Evolutionary conservation across 2,888 invertebrate species (phyloP).

Genomic region (Anaspis maculata): DNA sequence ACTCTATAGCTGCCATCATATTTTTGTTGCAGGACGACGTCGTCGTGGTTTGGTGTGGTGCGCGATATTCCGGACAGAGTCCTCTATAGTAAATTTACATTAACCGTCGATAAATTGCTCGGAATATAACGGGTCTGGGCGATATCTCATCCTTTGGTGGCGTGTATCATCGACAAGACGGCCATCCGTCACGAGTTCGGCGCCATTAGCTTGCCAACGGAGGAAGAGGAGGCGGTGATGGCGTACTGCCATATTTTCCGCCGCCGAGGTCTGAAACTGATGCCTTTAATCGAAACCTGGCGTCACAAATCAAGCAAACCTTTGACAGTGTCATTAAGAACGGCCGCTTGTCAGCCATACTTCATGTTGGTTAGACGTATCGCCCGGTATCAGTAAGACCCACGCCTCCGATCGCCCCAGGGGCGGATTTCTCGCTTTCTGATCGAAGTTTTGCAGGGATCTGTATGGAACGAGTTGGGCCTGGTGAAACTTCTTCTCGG

Average conservation of each 20-base stretch:
- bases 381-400: constrained; percentile 29
- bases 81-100: no score
- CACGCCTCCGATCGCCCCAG: constrained; percentile 21
- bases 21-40: no score
- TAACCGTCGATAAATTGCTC: no score
- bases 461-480: no score
- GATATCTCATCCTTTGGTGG: no score
- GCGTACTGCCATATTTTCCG: constrained; percentile 38
- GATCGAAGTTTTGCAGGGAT: no score
- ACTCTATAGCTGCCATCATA: no score
- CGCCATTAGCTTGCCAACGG: constrained; percentile 16
- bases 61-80: no score
- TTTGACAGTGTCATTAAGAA: constrained; percentile 44
- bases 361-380: constrained; percentile 34
- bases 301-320: constrained; percentile 43
- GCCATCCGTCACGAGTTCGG: constrained; percentile 15
- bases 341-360: constrained; percentile 41
- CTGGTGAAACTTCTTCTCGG: no score
- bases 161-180: constrained; percentile 13
- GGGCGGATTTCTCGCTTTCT: no score
- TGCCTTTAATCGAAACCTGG: constrained; percentile 42
- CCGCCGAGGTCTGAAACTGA: constrained; percentile 38
- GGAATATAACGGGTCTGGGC: no score
- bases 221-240: constrained; percentile 20
- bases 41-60: no score